Evolutionary conservation across 1,140 invertebrate genomes (phyloP), one percentile per base, ranked within the genome.

Genomic region (Lepidurus packardi): DNA sequence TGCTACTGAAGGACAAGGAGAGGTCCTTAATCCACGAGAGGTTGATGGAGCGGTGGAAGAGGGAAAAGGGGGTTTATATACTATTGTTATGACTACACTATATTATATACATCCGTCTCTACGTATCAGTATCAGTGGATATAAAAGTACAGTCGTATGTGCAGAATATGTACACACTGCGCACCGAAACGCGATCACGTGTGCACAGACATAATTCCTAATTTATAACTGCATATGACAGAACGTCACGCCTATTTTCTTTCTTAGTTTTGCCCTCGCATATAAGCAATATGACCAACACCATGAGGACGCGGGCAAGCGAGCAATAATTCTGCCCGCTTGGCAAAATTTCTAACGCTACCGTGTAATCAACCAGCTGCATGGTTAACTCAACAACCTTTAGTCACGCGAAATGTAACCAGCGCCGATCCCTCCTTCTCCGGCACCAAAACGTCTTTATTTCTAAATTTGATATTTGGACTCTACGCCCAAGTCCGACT

Each of bases 311-410:
- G 53, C 21, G 53, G 53, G 16, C 53, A 65, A 65, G 53, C 16
- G 16, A 65, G 13, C 21, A 65, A n/a, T 65, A 13, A 13, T 16
- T 4, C 9, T 65, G 10, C 53, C 53, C 13, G 2, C 53, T 65
- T 65, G 7, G 53, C 13, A 65, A 65, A 9, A 16, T 65, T 21
- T 65, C 13, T 21, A 4, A 21, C 16, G n/a, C 53, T 65, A n/a
- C 53, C 53, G 53, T 65, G 53, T 65, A 65, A 65, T 65, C 53
- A 7, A 13, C 13, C 53, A 65, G 53, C 53, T 65, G 53, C 53
- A 13, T 7, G 53, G n/a, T 65, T n/a, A 65, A 65, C 53, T 65
- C 53, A 16, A 65, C 53, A 65, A 21, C 53, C 53, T 65, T 21
- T 16, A 65, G 53, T 65, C 53, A 65, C 13, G 53, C 53, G 53